phyloP scores from a whole-genome alignment of 2,888 invertebrate genomes.

The Chymomyza fuscimana region DNA sequence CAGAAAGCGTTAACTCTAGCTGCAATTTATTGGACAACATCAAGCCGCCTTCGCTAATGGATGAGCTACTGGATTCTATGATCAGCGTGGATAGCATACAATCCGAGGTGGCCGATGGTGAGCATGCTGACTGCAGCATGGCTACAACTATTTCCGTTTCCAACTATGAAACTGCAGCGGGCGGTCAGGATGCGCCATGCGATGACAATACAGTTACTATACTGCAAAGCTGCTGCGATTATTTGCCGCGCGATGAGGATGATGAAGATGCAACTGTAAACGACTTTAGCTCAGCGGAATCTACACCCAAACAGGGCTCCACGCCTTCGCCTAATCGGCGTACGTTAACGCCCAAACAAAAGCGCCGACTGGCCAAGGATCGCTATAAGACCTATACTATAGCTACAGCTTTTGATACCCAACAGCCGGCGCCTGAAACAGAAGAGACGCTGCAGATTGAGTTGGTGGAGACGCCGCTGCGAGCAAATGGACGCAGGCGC shows the following conservation, averaged over 20 bases:
- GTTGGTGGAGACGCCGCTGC: conserved; percentile 71
- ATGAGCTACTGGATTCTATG: conserved; percentile 88
- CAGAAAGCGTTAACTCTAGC: conserved; percentile 83
- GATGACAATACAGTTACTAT: conserved; percentile 82
- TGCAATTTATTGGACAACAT: conserved; percentile 89
- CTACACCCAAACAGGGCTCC: conserved; percentile 85
- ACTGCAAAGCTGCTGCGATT: conserved; percentile 81
- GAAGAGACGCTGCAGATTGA: conserved; percentile 78
- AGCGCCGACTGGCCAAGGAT: conserved; percentile 87
- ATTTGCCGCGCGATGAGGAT: conserved; percentile 66
- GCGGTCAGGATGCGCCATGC: conserved; percentile 80
- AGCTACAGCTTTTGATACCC: conserved; percentile 82
- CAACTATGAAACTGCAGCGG: conserved; percentile 81
- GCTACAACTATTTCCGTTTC: conserved; percentile 77
- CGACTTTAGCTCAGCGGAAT: conserved; percentile 87
- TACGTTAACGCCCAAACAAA: conserved; percentile 87
- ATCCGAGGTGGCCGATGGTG: conserved; percentile 87
- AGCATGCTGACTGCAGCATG: conserved; percentile 78
- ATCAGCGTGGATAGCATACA: conserved; percentile 91
- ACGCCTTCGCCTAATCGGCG: conserved; percentile 67
- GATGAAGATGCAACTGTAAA: conserved; percentile 80
- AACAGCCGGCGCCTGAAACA: conserved; percentile 54
- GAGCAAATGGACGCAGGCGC: conserved; percentile 53
- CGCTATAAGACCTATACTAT: conserved; percentile 92
- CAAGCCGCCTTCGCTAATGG: conserved; percentile 91